Percentiles rank a stretch among this genome's conserved stretches.
Evolutionary conservation across 2,113 vertebrate species (phyloP).

Genomic region (Amblyornis subalaris): DNA sequence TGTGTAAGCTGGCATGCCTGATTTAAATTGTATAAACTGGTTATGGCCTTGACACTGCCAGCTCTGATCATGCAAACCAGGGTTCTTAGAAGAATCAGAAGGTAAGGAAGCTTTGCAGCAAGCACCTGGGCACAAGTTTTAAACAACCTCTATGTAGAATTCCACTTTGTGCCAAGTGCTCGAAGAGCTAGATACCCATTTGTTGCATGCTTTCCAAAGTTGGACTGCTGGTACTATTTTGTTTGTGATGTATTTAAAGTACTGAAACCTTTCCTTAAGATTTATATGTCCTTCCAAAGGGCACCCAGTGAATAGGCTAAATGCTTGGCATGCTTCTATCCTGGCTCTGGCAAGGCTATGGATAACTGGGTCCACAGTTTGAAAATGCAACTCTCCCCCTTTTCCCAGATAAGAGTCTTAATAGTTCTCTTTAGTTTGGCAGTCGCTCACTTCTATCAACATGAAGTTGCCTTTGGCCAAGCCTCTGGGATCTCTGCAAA

Average conservation of each 20-base stretch:
- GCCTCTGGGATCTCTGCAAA: conserved; percentile 18
- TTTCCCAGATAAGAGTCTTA: neutral
- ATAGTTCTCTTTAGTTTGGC: neutral
- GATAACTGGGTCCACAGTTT: neutral
- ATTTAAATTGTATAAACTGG: neutral
- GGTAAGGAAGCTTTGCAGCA: neutral
- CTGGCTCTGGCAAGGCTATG: neutral
- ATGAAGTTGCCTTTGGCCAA: conserved; percentile 25
- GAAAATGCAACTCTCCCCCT: neutral
- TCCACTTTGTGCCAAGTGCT: neutral
- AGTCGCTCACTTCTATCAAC: neutral
- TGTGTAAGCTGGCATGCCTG: neutral
- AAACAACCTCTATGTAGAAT: neutral
- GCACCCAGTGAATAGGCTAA: neutral
- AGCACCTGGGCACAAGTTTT: neutral
- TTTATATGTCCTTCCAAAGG: neutral
- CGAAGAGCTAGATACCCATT: neutral
- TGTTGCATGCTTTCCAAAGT: neutral
- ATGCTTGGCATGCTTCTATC: neutral
- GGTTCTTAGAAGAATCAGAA: neutral
- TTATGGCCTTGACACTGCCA: neutral
- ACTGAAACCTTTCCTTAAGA: neutral
- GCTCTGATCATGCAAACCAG: neutral
- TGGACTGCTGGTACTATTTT: neutral
- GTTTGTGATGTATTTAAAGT: neutral